Base-by-base conservation (phyloP, 2,888 invertebrate genomes). In the Hymenopus coronatus region DNA sequence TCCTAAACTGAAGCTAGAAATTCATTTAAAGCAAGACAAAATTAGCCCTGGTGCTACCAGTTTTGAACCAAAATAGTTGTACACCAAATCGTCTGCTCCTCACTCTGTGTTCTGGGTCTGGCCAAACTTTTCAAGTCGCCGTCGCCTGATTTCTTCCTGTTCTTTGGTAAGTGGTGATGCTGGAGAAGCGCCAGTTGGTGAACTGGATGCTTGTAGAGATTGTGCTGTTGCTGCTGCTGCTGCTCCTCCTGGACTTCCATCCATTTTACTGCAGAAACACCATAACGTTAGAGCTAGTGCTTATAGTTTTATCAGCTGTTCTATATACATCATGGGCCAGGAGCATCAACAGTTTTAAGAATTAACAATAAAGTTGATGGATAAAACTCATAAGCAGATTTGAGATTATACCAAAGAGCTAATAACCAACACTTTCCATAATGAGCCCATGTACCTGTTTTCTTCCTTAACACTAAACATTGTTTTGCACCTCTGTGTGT, bases 81-180 rank as follows among this genome's bases (percentile, higher is more conserved):
- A 70, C 54, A 15, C 3, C 4, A 20, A 54, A 54, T 15, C 14
- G 20, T 54, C 8, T 15, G 15, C 15, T 54, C 54, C 6, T 54
- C 14, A 70, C 20, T 70, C 54, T 20, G 54, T 6, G 54, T 70
- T 70, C 20, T 54, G 54, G 40, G 70, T 81, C 84, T 89, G 91
- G 90, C 92, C 91, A 91, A 97, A 97, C 94, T 96, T 96, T 93
- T 96, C 96, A 93, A 97, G 94, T 93, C 97, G 95, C 92, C 97
- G 95, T 94, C 96, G 95, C 93, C 97, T 94, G 89, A 97, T 91
- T 90, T 93, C 93, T 89, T 93, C 93, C 90, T 94, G 94, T 92
- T 97, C 97, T 92, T 95, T 95, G 81, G 96, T 94, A 90, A 95
- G 94, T 28, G 95, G 93, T 90, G 94, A 93, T 12, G 46, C 33